Conservation (phyloP, 2,888 invertebrate species). For the Gnatocerus cornutus region DNA sequence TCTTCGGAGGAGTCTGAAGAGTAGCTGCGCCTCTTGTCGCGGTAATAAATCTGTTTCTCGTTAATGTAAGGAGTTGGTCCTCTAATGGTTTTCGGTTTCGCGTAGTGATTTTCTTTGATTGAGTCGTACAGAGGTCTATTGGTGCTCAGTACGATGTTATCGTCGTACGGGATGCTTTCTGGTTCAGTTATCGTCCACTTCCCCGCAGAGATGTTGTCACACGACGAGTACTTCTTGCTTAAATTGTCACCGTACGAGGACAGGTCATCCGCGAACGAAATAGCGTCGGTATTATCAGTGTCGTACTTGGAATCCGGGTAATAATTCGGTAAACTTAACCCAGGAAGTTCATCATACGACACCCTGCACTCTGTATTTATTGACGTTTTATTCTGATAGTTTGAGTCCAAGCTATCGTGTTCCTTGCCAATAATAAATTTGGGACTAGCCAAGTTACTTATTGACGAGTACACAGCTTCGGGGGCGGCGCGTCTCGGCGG, state of each 20-base stretch:
- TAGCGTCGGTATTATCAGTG: conserved; percentile 72
- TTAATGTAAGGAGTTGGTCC: conserved; percentile 63
- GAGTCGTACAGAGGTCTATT: conserved; percentile 64
- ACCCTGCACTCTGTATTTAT: conserved; percentile 65
- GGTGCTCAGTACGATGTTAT: conserved; percentile 67
- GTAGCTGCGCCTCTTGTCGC: conserved; percentile 58
- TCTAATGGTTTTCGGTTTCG: conserved; percentile 66
- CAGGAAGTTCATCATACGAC: conserved; percentile 62
- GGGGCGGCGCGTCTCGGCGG: conserved; percentile 49
- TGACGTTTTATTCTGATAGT: conserved; percentile 75
- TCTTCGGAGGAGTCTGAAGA: conserved; percentile 46
- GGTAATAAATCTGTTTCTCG: conserved; percentile 54
- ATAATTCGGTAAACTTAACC: conserved; percentile 69
- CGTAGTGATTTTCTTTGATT: conserved; percentile 53
- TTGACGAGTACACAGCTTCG: conserved; percentile 39
- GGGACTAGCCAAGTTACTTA: conserved; percentile 42
- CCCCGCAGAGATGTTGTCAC: conserved; percentile 53
- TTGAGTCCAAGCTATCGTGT: conserved; percentile 76
- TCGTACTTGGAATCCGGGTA: conserved; percentile 72
- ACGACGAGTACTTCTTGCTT: conserved; percentile 68
- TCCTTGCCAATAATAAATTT: conserved; percentile 49
- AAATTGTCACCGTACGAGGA: conserved; percentile 65
- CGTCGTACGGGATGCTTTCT: conserved; percentile 68
- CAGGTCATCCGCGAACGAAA: conserved; percentile 69
- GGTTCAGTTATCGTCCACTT: conserved; percentile 55